Conservation (phyloP, 2,113 vertebrate species). For the Notechis scutatus region DNA sequence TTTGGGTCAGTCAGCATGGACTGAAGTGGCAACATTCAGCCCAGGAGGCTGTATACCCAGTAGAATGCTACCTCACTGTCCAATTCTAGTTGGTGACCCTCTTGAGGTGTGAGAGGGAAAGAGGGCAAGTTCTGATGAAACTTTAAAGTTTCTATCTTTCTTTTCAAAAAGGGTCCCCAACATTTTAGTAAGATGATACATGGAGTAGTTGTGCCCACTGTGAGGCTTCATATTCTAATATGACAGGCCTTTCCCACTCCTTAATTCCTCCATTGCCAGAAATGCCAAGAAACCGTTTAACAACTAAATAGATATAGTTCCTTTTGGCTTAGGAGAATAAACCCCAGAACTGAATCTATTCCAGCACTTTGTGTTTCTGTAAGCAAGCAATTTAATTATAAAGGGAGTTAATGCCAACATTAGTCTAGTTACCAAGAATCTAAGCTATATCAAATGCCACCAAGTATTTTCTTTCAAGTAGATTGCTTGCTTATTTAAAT, state of each 20-base stretch:
- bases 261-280: background rate
- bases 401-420: constrained; percentile 14
- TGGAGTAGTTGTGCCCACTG: background rate
- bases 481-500: constrained; percentile 11
- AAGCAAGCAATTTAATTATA: constrained; percentile 33
- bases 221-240: background rate
- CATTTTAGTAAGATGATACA: background rate
- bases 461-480: constrained; percentile 13
- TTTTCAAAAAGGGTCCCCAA: background rate
- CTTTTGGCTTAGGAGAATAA: constrained; percentile 22
- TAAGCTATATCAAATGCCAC: constrained; percentile 9
- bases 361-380: constrained; percentile 16
- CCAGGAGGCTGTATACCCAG: background rate
- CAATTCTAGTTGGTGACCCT: background rate
- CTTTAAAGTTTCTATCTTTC: background rate
- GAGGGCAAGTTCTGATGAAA: background rate
- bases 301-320: constrained; percentile 23
- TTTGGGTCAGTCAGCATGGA: no score
- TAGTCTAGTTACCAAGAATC: constrained; percentile 23
- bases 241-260: background rate
- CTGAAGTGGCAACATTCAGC: background rate
- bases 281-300: constrained; percentile 8
- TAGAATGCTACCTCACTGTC: background rate
- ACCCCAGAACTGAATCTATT: constrained; percentile 9
- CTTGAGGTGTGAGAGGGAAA: background rate